A percentile compares a stretch with the other conserved stretches of the same genome.
Conservation (phyloP, 2,888 invertebrate genomes). For the Plemyria rubiginata region DNA sequence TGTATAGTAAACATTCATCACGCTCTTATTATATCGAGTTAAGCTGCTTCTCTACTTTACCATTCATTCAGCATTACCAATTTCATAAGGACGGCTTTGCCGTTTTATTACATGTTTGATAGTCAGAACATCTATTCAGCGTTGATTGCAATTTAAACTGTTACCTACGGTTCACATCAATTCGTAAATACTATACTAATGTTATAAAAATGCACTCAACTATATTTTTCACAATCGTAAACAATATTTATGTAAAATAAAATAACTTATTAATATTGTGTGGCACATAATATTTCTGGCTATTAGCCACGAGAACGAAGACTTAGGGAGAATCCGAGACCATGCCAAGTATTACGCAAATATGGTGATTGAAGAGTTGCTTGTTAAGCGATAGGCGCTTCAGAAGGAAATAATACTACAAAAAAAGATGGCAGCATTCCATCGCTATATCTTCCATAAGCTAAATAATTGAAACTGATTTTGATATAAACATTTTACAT, state of each 20-base stretch:
- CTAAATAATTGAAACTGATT: background rate
- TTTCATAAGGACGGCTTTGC: background rate
- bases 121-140: too few relatives aligned
- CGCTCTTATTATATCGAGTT: too few relatives aligned
- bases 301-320: conserved; percentile 65
- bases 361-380: conserved; percentile 63
- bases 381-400: conserved; percentile 59
- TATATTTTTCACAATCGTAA: background rate
- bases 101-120: background rate
- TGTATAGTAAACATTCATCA: too few relatives aligned
- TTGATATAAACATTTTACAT: background rate
- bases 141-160: conserved; percentile 31
- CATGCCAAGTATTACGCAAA: conserved; percentile 74
- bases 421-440: conserved; percentile 3
- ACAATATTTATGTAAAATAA: conserved; percentile 43
- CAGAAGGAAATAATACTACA: conserved; percentile 45
- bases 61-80: background rate
- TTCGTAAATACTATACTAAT: conserved; percentile 15
- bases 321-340: conserved; percentile 57
- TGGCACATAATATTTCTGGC: conserved; percentile 69
- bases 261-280: conserved; percentile 44
- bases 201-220: background rate
- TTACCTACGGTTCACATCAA: background rate
- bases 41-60: too few relatives aligned
- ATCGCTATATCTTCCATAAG: background rate